Conservation (phyloP, 1,140 invertebrate genomes). For the Ostrea denselamellosa region DNA sequence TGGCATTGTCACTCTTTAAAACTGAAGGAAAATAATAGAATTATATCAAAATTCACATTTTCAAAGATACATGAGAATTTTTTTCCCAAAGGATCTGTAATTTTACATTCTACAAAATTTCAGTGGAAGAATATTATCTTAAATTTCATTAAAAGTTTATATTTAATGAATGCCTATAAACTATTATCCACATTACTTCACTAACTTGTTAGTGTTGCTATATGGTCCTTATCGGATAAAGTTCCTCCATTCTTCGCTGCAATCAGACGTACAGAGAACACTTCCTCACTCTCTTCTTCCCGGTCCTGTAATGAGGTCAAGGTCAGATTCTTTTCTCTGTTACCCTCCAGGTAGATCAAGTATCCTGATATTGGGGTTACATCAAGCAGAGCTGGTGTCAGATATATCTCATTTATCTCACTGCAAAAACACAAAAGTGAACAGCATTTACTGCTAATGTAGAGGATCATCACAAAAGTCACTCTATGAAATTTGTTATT, state of each 20-base stretch:
- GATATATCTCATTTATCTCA: constrained; percentile 68
- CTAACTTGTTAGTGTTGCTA: constrained; percentile 73
- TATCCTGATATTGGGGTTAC: constrained; percentile 73
- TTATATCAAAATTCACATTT: not conserved
- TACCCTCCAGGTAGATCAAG: constrained; percentile 61
- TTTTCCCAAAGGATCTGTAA: not conserved
- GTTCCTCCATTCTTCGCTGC: constrained; percentile 69
- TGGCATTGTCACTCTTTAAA: constrained; percentile 78
- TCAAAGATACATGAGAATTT: not conserved
- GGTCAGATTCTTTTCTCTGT: constrained; percentile 54
- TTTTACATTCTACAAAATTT: not conserved
- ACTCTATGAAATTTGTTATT: too few species aligned
- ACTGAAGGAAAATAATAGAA: constrained; percentile 67
- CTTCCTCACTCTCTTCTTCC: constrained; percentile 73
- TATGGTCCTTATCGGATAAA: constrained; percentile 62
- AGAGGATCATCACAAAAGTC: too few species aligned
- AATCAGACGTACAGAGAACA: constrained; percentile 72
- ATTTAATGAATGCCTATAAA: not conserved
- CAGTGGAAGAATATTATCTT: not conserved
- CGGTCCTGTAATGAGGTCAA: constrained; percentile 70
- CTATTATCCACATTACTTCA: not conserved
- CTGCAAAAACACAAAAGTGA: constrained; percentile 63
- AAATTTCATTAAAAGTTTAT: not conserved
- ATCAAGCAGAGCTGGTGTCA: constrained; percentile 65
- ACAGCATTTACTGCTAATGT: too few species aligned